These are phyloP conservation scores for Rhinoderma darwinii DNA, from an alignment of 2,113 vertebrate genomes.

Conservation along the genomic window DNA sequence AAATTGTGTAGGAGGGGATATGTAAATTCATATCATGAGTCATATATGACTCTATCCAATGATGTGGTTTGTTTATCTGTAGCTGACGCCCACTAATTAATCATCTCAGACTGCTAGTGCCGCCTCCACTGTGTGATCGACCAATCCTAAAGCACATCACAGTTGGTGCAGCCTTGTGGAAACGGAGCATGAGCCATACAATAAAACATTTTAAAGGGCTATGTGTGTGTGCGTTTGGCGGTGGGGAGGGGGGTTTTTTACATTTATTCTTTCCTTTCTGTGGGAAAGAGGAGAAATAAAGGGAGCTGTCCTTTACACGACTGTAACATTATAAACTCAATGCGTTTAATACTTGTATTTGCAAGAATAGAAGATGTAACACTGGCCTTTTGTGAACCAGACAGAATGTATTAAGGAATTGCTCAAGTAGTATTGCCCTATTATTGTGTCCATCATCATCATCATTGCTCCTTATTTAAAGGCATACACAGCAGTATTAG, in stretches of 20 bases:
- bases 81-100: constrained; percentile 13
- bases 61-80: not conserved
- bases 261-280: too few relatives aligned
- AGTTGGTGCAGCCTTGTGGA: constrained; percentile 14
- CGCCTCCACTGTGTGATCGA: not conserved
- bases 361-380: too few relatives aligned
- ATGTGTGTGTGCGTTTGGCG: too few relatives aligned
- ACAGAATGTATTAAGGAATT: not conserved
- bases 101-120: not conserved
- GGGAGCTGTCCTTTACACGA: not conserved
- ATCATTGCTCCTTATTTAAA: not conserved
- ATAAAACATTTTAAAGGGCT: constrained; percentile 1
- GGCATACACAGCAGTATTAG: too few relatives aligned
- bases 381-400: not conserved
- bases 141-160: not conserved
- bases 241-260: not conserved
- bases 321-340: not conserved
- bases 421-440: not conserved
- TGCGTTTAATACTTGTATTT: not conserved
- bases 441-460: not conserved
- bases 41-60: constrained; percentile 19
- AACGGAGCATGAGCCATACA: constrained; percentile 4
- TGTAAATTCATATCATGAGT: constrained; percentile 15
- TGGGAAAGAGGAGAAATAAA: not conserved
- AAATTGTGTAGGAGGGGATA: not conserved